Evolutionary conservation across 2,888 invertebrate species (phyloP).

Genomic region (Gymnocheta viridis): DNA sequence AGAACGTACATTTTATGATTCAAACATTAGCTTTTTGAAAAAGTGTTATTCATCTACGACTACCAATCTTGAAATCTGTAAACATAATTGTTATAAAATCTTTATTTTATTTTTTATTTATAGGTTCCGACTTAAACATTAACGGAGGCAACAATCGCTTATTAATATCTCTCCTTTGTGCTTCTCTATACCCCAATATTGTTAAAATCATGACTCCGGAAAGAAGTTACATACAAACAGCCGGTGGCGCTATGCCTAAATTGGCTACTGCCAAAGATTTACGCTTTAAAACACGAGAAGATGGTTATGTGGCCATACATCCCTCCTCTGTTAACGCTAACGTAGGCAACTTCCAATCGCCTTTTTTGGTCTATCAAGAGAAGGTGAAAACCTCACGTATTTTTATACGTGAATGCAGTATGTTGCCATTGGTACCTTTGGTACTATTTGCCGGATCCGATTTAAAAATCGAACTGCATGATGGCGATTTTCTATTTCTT

Average conservation of each 20-base stretch:
- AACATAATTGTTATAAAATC: neutral
- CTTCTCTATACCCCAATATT: constrained; percentile 96
- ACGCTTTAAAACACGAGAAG: constrained; percentile 88
- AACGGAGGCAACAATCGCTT: constrained; percentile 89
- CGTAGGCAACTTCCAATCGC: constrained; percentile 86
- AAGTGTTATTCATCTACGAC: neutral
- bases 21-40: neutral
- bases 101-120: constrained; percentile 5
- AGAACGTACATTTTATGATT: neutral
- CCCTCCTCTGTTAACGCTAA: constrained; percentile 89
- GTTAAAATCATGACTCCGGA: constrained; percentile 91
- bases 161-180: constrained; percentile 92
- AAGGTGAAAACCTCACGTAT: constrained; percentile 91
- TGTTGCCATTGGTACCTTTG: constrained; percentile 89
- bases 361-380: constrained; percentile 91
- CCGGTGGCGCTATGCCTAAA: constrained; percentile 88
- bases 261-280: constrained; percentile 88
- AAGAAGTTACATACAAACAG: constrained; percentile 88
- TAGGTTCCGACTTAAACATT: constrained; percentile 84
- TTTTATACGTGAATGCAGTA: constrained; percentile 90
- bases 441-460: constrained; percentile 89
- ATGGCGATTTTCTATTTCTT: constrained; percentile 88
- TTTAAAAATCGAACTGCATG: constrained; percentile 88
- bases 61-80: too few species aligned
- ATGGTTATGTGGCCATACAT: constrained; percentile 89